Evolutionary conservation across 1,140 invertebrate genomes (phyloP), one percentile per base, ranked within the genome.

Genomic region (Pteromalus puparum): DNA sequence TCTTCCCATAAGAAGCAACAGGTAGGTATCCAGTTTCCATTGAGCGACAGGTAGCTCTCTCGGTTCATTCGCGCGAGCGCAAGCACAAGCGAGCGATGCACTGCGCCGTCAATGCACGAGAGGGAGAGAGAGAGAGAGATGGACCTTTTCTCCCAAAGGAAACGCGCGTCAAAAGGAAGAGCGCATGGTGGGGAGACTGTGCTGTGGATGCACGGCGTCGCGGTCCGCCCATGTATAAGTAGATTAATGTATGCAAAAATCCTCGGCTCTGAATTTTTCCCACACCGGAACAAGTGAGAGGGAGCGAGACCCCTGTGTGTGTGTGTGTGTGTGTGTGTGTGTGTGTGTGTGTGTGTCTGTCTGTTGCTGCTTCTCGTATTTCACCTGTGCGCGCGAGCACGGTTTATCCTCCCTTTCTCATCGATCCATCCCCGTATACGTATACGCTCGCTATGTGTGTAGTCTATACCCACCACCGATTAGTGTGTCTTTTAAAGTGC

Each of bases 231-330:
- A 24, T 74, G 46, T 46, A 84, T 84, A 85, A 81, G 79, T 85
- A 81, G 79, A 85, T 85, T 85, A 85, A 85, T 81, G 72, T 85
- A 85, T 85, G 83, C 83, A 85, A 85, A 85, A 85, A 81, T 85
- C 38, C 1, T 65, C 26, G 42, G 15, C 24, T 34, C 53, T 28
- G 48, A 65, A 84, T 81, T 85, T 85, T 85, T 85, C 83, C 83
- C 83, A 85, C 83, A 85, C 83, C 83, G 83, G 83, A 85, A 85
- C 81, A 82, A 82, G 81, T 82, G 81, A 82, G 72, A 42, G 42
- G 76, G 76, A 5, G 18, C 48, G 24, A 15, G 42, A 24, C 12
- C 73, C 72, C n/a, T 42, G 65, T 34, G 15, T 1, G 1, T 21
- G 48, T 24, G 21, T 21, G 10, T 18, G 38, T n/a, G n/a, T 42